phyloP scores from a whole-genome alignment of 1,140 invertebrate species.

The Tetraneura akinire region DNA sequence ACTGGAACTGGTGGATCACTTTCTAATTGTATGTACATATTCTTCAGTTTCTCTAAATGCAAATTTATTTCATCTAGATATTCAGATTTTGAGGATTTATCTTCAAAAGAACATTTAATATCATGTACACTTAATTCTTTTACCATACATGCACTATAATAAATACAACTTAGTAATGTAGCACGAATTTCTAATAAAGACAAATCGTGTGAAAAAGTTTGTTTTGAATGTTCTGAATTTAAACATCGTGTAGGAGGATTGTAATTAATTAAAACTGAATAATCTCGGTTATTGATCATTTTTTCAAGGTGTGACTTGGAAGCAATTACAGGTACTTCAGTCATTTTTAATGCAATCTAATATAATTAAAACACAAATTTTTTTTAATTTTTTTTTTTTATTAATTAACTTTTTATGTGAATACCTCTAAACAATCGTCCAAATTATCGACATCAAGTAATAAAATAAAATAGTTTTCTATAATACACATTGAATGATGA shows the following conservation, averaged over 20 bases:
- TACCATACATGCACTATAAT: slow-evolving; percentile 15
- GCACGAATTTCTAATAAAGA: slow-evolving; percentile 29
- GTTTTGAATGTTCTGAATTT: slow-evolving; percentile 6
- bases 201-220: slow-evolving; percentile 33
- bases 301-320: slow-evolving; percentile 24
- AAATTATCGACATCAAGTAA: slow-evolving; percentile 34
- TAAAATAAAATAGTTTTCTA: slow-evolving; percentile 29
- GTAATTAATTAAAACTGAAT: slow-evolving; percentile 38
- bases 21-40: not conserved
- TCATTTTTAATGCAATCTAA: slow-evolving; percentile 45
- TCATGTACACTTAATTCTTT: not conserved
- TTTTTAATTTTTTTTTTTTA: not conserved
- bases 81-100: not conserved
- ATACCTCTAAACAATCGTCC: slow-evolving; percentile 45
- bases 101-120: not conserved
- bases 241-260: slow-evolving; percentile 30
- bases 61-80: slow-evolving; percentile 6
- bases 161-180: slow-evolving; percentile 31
- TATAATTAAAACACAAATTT: not conserved
- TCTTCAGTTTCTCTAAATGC: slow-evolving; percentile 9
- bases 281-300: slow-evolving; percentile 41
- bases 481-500: slow-evolving; percentile 64
- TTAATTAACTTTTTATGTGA: not conserved
- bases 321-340: slow-evolving; percentile 11
- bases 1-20: slow-evolving; percentile 19